Evolutionary conservation across 2,113 vertebrate species (phyloP), one percentile per base, ranked within the genome.

Genomic region (Asarcornis scutulata): DNA sequence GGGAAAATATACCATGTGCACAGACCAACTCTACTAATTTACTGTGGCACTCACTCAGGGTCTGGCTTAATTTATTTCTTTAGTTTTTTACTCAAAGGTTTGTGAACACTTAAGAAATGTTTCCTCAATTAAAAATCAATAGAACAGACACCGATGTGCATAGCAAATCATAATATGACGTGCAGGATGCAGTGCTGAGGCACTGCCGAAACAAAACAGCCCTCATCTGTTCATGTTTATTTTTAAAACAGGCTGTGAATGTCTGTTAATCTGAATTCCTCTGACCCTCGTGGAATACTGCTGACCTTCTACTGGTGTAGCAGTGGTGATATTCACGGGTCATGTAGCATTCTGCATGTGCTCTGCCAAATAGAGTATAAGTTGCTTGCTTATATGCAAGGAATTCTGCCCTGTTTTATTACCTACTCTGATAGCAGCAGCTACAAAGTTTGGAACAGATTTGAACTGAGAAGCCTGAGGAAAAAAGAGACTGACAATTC

Each of bases 111-210:
- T 78, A 93, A 78, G 73, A 95, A 91, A 95, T 69, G 95, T 86
- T 97, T 97, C 91, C 91, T 96, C 93, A 94, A 97, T 96, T 96
- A 97, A 97, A 97, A 97, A 96, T 96, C 96, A 96, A 97, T 90
- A 92, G 53, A 85, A 80, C 44, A 93, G 88, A 95, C 77, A 44
- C 18, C 52, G 40, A 91, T 80, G 78, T 16, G 59, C 56, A 48
- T 6, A 90, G 69, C 21, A 94, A 87, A 93, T 83, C 71, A 17
- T 92, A 95, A 95, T 6, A 77, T 86, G 84, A 66, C 13, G 60
- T 78, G 72, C 32, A 77, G 91, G 52, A 53, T 21, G 40, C 32
- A 64, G 55, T 7, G 44, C 44, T n/a, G 73, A 91, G 74, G 63
- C 40, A 69, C 26, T 40, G 53, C 38, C 5, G 6, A 81, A 67